Base-by-base conservation (phyloP, 2,888 invertebrate genomes). In the Eilema caniola region DNA sequence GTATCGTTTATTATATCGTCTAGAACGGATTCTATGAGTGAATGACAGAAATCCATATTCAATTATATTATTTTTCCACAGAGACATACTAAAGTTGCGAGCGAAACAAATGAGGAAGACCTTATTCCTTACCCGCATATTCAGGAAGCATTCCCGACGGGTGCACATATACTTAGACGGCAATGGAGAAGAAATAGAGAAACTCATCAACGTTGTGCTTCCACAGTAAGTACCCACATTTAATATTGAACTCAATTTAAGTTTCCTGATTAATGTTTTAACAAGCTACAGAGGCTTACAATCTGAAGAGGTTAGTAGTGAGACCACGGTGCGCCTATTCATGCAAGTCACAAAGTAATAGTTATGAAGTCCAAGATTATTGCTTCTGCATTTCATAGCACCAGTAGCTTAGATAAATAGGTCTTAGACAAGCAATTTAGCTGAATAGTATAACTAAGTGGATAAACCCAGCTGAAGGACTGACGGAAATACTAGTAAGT, bases 101-200 rank as follows among this genome's bases (percentile, higher is more conserved):
- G 88, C 88, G 23, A 89, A 89, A 73, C 79, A 89, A 20, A 77
- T 90, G 3, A 92, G 93, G 47, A 90, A 89, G 80, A 90, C 86
- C 78, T 62, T 90, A 72, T 93, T 91, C 78, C 82, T 95, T 65
- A 83, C 90, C 10, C 84, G 91, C 2, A 64, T 94, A 56, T 95
- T 93, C 84, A 89, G 86, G 77, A 91, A 88, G 71, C 80, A 91
- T 77, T 80, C 86, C 3, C 86, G 78, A 62, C 87, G 77, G 62
- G 84, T 95, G 16, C 89, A 92, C 75, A 75, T 95, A 1, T 87
- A 88, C 74, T 78, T 95, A 4, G 90, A 92, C 79, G 86, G 88
- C 82, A 86, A 72, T 28, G 86, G 86, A 5, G 85, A 84, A 10
- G 89, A 93, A 25, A 79, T 92, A 41, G 87, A 90, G 53, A 85